phyloP scores from a whole-genome alignment of 2,888 invertebrate species.

The Papilio elwesi region DNA sequence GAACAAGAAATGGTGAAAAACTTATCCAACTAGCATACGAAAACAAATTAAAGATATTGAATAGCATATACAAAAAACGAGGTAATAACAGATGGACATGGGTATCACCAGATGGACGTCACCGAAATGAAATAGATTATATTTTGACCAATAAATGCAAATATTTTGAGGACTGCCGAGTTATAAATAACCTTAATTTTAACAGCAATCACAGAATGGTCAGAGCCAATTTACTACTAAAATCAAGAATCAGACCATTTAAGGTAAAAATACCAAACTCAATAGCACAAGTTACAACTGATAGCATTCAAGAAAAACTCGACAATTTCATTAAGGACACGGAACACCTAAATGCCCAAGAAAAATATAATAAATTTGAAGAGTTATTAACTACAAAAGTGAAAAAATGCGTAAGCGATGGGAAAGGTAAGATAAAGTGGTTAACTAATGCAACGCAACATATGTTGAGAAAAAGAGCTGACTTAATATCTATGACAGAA shows the following conservation, averaged over 20 bases:
- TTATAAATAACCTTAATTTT: slow-evolving; percentile 42
- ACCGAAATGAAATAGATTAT: slow-evolving; percentile 42
- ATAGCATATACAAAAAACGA: slow-evolving; percentile 35
- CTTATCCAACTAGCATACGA: slow-evolving; percentile 36
- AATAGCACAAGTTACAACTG: neutral
- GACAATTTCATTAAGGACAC: neutral
- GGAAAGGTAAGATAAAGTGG: neutral
- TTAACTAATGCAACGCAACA: neutral
- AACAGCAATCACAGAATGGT: slow-evolving; percentile 46
- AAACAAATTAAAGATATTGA: too few species aligned
- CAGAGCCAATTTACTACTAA: slow-evolving; percentile 32
- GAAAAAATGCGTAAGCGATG: neutral
- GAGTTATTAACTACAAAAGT: neutral
- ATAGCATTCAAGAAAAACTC: neutral
- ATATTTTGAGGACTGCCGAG: slow-evolving; percentile 37
- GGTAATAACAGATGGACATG: slow-evolving; percentile 35
- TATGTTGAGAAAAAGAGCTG: neutral
- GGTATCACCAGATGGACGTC: slow-evolving; percentile 34
- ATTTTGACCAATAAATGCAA: slow-evolving; percentile 39
- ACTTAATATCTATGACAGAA: neutral
- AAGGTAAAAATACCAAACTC: slow-evolving; percentile 16
- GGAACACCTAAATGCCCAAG: neutral
- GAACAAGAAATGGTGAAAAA: slow-evolving; percentile 38
- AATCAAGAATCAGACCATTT: slow-evolving; percentile 2
- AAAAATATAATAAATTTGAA: slow-evolving; percentile 1